Percentiles rank a stretch among this genome's conserved stretches.
Conservation (phyloP, 2,888 invertebrate genomes). For the Dorcus parallelipipedus region DNA sequence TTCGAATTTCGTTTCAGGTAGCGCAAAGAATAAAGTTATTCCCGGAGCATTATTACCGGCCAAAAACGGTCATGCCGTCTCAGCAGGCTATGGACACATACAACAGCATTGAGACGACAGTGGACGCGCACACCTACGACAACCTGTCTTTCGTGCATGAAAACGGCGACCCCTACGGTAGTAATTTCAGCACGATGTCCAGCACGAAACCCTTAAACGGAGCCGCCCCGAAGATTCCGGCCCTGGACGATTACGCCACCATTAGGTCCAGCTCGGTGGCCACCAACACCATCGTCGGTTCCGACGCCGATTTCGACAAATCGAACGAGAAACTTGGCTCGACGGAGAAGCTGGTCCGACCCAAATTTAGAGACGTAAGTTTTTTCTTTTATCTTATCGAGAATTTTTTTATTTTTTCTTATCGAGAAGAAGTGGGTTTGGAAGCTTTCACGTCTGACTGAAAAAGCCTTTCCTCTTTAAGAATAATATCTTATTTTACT, state of each 20-base stretch:
- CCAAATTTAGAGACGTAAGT: slow-evolving; percentile 43
- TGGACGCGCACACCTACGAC: slow-evolving; percentile 23
- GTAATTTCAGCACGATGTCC: slow-evolving; percentile 26
- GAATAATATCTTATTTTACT: no score
- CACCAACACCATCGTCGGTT: slow-evolving; percentile 35
- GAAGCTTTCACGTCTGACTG: no score
- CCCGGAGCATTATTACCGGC: slow-evolving; percentile 6
- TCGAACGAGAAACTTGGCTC: slow-evolving; percentile 40
- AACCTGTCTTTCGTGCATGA: slow-evolving; percentile 23
- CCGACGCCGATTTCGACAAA: slow-evolving; percentile 27
- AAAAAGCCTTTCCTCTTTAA: no score
- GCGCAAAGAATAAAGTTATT: slow-evolving; percentile 11
- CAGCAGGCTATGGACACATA: slow-evolving; percentile 43
- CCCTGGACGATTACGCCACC: slow-evolving; percentile 34
- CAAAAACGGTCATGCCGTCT: slow-evolving; percentile 32
- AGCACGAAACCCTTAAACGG: slow-evolving; percentile 35
- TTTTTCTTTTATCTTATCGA: slow-evolving; percentile 6
- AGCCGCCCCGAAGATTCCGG: slow-evolving; percentile 8
- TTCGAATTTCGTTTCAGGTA: slow-evolving; percentile 7
- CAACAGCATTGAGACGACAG: slow-evolving; percentile 39
- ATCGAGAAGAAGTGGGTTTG: no score
- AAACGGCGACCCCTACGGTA: slow-evolving; percentile 17
- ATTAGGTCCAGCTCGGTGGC: slow-evolving; percentile 36
- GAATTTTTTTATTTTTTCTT: background rate
- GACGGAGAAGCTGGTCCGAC: slow-evolving; percentile 39